Percentiles rank a stretch among this genome's conserved stretches.
Conservation (phyloP, 2,113 vertebrate species). For the Cygnus buccinator region DNA sequence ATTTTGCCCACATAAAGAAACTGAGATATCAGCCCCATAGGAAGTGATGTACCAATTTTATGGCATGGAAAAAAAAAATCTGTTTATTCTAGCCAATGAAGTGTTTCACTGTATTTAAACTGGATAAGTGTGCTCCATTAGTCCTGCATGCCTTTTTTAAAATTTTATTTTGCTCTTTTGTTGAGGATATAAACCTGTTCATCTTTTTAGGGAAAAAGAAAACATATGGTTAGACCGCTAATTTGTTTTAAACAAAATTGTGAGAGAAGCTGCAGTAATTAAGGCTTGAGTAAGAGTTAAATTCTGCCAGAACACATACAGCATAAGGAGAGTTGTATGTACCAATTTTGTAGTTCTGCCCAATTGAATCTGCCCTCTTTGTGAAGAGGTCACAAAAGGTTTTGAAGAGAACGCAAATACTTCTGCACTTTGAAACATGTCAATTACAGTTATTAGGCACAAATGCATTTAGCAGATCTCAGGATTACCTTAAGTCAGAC, state of each 20-base stretch:
- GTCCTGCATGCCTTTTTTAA: neutral
- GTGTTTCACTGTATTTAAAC: neutral
- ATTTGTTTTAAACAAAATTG: neutral
- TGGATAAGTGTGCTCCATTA: neutral
- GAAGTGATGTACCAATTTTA: neutral
- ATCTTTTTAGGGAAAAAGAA: neutral
- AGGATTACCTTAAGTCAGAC: neutral
- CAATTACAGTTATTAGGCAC: neutral
- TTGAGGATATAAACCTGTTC: neutral
- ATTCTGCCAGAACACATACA: neutral
- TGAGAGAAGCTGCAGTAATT: neutral
- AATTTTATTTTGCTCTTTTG: neutral
- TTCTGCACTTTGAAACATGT: neutral
- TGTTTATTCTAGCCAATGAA: neutral
- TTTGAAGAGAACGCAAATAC: neutral
- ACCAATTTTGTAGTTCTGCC: neutral
- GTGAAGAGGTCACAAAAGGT: neutral
- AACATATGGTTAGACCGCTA: neutral
- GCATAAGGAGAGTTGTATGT: neutral
- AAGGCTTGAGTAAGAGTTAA: neutral
- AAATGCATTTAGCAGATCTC: constrained; percentile 29
- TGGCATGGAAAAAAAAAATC: neutral
- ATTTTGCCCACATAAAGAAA: neutral
- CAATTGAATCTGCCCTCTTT: neutral
- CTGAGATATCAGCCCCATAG: neutral